A percentile compares a stretch with the other conserved stretches of the same genome.
phyloP scores from a whole-genome alignment of 2,797 vertebrate genomes.

The Choloepus didactylus region DNA sequence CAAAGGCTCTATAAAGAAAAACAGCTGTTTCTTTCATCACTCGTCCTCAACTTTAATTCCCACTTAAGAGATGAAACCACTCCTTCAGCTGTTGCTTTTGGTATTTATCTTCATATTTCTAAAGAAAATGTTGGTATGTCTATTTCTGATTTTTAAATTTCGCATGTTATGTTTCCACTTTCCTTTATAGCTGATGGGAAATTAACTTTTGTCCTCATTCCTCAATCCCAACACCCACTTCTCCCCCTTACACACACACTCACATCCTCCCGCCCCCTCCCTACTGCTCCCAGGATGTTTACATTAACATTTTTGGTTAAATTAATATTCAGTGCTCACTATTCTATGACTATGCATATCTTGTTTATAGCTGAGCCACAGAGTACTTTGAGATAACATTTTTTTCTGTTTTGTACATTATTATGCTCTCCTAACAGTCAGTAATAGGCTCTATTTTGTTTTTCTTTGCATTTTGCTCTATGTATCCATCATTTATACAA shows the following conservation, averaged over 20 bases:
- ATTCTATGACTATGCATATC: not conserved
- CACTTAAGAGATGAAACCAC: not conserved
- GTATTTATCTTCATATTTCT: not conserved
- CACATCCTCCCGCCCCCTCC: not conserved
- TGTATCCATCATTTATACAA: not conserved
- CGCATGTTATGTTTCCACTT: not conserved
- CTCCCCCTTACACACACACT: not conserved
- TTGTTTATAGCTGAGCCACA: not conserved
- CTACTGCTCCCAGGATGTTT: not conserved
- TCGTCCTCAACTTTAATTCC: not conserved
- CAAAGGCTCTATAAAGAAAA: constrained; percentile 27
- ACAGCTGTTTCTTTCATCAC: not conserved
- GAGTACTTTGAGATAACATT: no score
- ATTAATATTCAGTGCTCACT: not conserved
- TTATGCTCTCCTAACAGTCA: not conserved
- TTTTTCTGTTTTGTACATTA: not conserved
- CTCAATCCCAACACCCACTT: not conserved
- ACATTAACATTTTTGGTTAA: not conserved
- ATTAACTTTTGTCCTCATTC: not conserved
- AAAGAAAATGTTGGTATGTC: not conserved
- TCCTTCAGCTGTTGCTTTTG: not conserved
- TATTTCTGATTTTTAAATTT: not conserved
- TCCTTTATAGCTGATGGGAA: not conserved
- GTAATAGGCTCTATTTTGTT: not conserved
- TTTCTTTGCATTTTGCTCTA: not conserved